Evolutionary conservation across 2,113 vertebrate species (phyloP).

Genomic region (Syngnathoides biaculeatus): DNA sequence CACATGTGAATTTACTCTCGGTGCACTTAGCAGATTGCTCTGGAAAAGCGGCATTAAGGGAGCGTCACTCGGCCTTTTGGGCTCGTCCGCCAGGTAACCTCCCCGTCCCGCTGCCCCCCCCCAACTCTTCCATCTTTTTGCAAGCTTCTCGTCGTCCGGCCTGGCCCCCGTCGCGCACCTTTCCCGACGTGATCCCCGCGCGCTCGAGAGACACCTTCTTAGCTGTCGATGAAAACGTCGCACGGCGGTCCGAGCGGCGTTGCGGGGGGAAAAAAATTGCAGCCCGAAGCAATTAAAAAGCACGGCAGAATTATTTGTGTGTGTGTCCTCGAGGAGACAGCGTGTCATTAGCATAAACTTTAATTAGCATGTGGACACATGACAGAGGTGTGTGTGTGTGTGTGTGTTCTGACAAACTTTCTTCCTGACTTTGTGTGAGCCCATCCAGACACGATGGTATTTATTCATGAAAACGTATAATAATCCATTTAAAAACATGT

Average conservation of each 20-base stretch:
- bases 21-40: conserved; percentile 73
- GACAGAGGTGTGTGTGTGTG: conserved; percentile 26
- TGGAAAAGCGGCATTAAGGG: conserved; percentile 70
- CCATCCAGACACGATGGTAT: conserved; percentile 65
- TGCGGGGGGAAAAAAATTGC: conserved; percentile 62
- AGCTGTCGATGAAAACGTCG: conserved; percentile 63
- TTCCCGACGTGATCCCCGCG: not conserved
- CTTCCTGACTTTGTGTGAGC: conserved; percentile 8
- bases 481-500: conserved; percentile 74
- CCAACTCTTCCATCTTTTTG: too few species aligned
- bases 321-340: conserved; percentile 46
- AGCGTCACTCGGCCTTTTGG: conserved; percentile 61
- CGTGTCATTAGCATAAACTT: conserved; percentile 60
- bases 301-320: conserved; percentile 45
- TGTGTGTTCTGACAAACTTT: conserved; percentile 5
- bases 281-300: conserved; percentile 64
- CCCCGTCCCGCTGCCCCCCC: conserved; percentile 32
- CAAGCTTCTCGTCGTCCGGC: conserved; percentile 39
- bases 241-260: not conserved
- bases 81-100: conserved; percentile 63
- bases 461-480: conserved; percentile 73
- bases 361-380: conserved; percentile 57
- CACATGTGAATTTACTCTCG: conserved; percentile 34
- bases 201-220: conserved; percentile 56
- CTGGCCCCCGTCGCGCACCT: not conserved